A percentile compares a stretch with the other conserved stretches of the same genome.
These are phyloP conservation scores for Drosophila triauraria DNA, from an alignment of 1,140 invertebrate genomes.

Conservation along the genomic window DNA sequence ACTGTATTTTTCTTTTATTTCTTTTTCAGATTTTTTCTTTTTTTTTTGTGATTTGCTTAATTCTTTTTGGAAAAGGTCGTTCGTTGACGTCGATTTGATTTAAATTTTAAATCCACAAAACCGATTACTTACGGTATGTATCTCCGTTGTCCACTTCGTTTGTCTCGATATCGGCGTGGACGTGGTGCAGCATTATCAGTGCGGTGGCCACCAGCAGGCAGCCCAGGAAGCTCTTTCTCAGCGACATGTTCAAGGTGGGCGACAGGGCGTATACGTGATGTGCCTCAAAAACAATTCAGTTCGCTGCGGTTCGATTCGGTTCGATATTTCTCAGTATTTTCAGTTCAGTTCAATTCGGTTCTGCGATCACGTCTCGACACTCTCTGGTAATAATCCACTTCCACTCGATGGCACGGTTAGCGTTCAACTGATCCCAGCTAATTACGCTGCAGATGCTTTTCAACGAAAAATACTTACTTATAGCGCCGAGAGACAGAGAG, in stretches of 20 bases:
- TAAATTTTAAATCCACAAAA: background rate
- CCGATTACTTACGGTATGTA: constrained; percentile 64
- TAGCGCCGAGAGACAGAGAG: constrained; percentile 22
- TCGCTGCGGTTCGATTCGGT: background rate
- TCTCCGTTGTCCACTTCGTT: constrained; percentile 65
- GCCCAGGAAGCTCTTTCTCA: constrained; percentile 44
- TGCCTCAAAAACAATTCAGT: background rate
- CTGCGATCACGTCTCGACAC: constrained; percentile 2
- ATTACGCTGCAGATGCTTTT: constrained; percentile 72
- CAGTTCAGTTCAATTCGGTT: constrained; percentile 1
- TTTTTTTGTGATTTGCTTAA: background rate
- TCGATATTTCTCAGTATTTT: constrained; percentile 5
- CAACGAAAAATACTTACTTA: constrained; percentile 58
- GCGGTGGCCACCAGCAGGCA: constrained; percentile 57
- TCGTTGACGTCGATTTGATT: background rate
- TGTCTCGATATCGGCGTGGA: constrained; percentile 59
- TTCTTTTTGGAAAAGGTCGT: background rate
- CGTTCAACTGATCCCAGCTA: constrained; percentile 65
- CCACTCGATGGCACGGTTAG: constrained; percentile 68
- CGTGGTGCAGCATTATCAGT: constrained; percentile 48
- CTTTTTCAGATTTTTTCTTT: too few species aligned
- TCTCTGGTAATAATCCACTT: constrained; percentile 57
- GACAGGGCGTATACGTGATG: constrained; percentile 42
- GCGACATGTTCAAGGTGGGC: constrained; percentile 45
- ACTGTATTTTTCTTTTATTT: too few species aligned